phyloP scores from a whole-genome alignment of 2,113 vertebrate genomes.

The Gallinago jamesoni region DNA sequence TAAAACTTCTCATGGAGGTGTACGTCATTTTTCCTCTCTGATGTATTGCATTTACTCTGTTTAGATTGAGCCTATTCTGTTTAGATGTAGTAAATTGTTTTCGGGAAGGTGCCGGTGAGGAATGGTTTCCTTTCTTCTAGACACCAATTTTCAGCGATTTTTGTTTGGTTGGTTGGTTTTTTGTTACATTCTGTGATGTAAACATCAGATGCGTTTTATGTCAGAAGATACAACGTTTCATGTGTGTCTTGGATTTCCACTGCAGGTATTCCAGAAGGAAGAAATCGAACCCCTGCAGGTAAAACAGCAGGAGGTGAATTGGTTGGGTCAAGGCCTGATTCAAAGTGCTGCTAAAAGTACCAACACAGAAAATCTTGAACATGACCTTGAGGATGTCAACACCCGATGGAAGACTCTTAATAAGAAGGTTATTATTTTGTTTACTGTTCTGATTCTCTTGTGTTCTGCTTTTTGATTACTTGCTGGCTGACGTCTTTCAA shows the following conservation, averaged over 20 bases:
- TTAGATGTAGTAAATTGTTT: not conserved
- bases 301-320: conserved; percentile 90
- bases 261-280: conserved; percentile 93
- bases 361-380: conserved; percentile 86
- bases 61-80: not conserved
- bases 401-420: conserved; percentile 93
- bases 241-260: conserved; percentile 21
- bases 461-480: not conserved
- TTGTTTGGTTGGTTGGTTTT: not conserved
- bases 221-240: not conserved
- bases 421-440: conserved; percentile 85
- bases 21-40: not conserved
- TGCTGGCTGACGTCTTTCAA: not conserved
- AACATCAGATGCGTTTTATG: not conserved
- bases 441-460: not conserved
- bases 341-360: conserved; percentile 90
- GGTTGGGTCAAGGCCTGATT: conserved; percentile 91
- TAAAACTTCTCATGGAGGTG: not conserved
- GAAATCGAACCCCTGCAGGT: conserved; percentile 91
- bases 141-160: not conserved
- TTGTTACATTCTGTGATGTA: not conserved
- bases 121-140: not conserved
- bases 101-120: not conserved
- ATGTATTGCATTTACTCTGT: not conserved
- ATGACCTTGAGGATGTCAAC: conserved; percentile 87